These are phyloP conservation scores for Chaetops frenatus DNA, from an alignment of 2,113 vertebrate genomes.

Conservation along the genomic window DNA sequence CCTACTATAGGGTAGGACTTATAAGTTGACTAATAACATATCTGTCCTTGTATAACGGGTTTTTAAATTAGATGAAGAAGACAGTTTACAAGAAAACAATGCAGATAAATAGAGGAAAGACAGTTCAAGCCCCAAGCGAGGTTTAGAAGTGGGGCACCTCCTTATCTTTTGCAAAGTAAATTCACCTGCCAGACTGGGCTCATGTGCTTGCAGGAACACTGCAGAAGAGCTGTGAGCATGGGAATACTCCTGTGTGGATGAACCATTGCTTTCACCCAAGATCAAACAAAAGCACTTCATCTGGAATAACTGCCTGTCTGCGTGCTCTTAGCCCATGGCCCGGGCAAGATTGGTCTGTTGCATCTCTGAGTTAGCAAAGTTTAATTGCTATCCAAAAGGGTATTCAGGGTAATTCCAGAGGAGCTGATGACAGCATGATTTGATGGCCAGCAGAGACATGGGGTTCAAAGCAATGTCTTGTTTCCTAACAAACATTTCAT, in stretches of 20 bases:
- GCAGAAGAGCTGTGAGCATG: not conserved
- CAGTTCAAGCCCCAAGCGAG: not conserved
- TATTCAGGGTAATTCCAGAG: not conserved
- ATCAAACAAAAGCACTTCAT: not conserved
- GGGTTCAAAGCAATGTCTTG: not conserved
- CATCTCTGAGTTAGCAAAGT: not conserved
- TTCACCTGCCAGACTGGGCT: not conserved
- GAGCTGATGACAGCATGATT: not conserved
- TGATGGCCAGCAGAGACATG: not conserved
- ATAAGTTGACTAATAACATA: not conserved
- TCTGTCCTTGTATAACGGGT: not conserved
- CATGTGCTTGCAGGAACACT: accelerated
- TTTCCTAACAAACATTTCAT: not conserved
- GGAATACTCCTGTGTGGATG: not conserved
- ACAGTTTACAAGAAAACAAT: not conserved
- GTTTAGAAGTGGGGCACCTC: not conserved
- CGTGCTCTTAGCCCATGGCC: accelerated
- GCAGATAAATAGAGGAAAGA: not conserved
- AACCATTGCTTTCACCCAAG: not conserved
- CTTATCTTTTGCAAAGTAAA: not conserved
- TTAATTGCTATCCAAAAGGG: not conserved
- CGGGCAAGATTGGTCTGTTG: not conserved
- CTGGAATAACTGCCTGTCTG: not conserved
- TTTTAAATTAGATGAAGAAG: not conserved
- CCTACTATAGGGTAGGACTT: not conserved